Percentiles rank a stretch among this genome's conserved stretches.
phyloP scores from a whole-genome alignment of 2,797 vertebrate species.

The Sebastes iracundus region DNA sequence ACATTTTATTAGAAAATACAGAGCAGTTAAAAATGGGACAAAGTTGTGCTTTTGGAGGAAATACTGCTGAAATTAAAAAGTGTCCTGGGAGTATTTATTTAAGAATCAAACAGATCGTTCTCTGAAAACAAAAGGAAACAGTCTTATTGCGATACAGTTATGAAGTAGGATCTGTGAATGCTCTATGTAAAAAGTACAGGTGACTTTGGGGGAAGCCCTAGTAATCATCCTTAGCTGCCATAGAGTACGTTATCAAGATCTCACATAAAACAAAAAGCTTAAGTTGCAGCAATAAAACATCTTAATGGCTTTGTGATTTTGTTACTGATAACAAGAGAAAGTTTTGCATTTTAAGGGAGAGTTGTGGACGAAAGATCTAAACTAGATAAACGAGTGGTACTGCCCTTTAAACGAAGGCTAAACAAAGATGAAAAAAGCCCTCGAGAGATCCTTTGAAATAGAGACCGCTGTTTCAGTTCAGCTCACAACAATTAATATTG shows the following conservation, averaged over 20 bases:
- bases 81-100: neutral
- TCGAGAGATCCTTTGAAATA: conserved; percentile 34
- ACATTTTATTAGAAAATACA: neutral
- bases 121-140: neutral
- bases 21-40: neutral
- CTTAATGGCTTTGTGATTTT: neutral
- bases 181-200: neutral
- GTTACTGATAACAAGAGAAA: neutral
- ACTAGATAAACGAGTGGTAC: conserved; percentile 9
- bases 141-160: neutral
- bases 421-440: conserved; percentile 30
- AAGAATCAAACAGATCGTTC: neutral
- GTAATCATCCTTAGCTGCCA: neutral
- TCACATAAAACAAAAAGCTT: too few species aligned
- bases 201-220: neutral
- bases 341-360: neutral
- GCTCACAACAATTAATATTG: conserved; percentile 67
- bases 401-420: conserved; percentile 26
- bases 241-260: neutral
- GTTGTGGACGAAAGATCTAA: neutral
- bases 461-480: conserved; percentile 36
- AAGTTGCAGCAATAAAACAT: neutral
- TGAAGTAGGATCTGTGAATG: neutral
- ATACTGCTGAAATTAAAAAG: neutral
- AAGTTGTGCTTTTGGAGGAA: neutral